Percentiles rank a stretch among this genome's conserved stretches.
phyloP scores from a whole-genome alignment of 2,888 invertebrate genomes.

The Carabus problematicus region DNA sequence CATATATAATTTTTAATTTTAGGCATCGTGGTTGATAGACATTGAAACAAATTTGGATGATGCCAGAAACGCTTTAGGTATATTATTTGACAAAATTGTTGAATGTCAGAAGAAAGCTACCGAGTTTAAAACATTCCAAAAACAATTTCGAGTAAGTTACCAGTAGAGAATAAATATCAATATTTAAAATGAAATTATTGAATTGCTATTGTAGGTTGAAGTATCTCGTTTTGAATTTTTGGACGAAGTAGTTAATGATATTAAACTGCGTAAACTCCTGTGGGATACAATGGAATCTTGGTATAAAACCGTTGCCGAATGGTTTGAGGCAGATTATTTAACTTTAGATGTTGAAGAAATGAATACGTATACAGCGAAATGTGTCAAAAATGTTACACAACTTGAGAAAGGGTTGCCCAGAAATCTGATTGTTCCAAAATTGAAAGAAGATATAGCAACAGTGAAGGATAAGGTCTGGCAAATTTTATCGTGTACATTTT shows the following conservation, averaged over 20 bases:
- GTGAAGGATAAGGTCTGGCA: constrained; percentile 72
- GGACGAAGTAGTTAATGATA: constrained; percentile 80
- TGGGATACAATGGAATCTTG: constrained; percentile 83
- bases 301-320: constrained; percentile 70
- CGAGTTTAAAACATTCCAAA: constrained; percentile 82
- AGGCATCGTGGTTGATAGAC: constrained; percentile 80
- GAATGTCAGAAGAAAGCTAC: constrained; percentile 73
- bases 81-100: constrained; percentile 68
- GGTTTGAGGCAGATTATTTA: constrained; percentile 70
- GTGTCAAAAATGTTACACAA: constrained; percentile 75
- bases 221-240: constrained; percentile 82
- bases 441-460: constrained; percentile 78
- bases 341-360: constrained; percentile 78
- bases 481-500: neutral
- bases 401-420: constrained; percentile 84
- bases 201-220: constrained; percentile 68
- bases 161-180: neutral
- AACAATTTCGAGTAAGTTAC: constrained; percentile 75
- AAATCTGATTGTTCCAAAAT: constrained; percentile 78
- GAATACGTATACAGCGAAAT: constrained; percentile 69
- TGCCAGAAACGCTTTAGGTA: constrained; percentile 70
- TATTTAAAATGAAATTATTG: neutral
- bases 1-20: constrained; percentile 43
- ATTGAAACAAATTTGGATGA: constrained; percentile 72
- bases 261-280: constrained; percentile 78